Percentiles rank a stretch among this genome's conserved stretches.
Conservation (phyloP, 2,888 invertebrate genomes). For the Cantharis lateralis region DNA sequence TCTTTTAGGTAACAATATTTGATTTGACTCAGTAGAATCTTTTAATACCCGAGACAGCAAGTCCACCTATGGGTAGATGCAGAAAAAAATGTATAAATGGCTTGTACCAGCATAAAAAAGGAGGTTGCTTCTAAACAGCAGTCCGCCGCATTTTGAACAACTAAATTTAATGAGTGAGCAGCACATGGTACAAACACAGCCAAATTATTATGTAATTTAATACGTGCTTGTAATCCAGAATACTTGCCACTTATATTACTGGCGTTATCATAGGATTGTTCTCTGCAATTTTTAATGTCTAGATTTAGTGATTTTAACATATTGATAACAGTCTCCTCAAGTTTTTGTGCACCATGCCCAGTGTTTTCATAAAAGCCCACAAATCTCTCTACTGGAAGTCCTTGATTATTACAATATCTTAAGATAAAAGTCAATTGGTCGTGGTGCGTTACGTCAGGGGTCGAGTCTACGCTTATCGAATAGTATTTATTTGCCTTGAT, state of each 20-base stretch:
- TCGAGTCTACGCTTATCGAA: neutral
- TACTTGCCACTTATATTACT: conserved; percentile 24
- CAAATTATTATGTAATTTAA: neutral
- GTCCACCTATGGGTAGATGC: conserved; percentile 11
- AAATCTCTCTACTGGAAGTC: neutral
- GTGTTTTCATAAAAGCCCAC: conserved; percentile 1
- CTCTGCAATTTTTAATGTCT: conserved; percentile 1
- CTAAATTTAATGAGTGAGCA: conserved; percentile 32
- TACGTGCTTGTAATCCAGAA: conserved; percentile 11
- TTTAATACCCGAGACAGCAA: neutral
- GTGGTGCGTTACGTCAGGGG: conserved; percentile 14
- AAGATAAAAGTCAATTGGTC: conserved; percentile 40
- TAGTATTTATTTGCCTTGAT: neutral
- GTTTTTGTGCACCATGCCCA: neutral
- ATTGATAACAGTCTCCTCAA: neutral
- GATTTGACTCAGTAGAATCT: conserved; percentile 2
- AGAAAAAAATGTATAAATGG: conserved; percentile 22
- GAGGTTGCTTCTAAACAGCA: conserved; percentile 12
- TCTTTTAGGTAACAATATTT: conserved; percentile 3
- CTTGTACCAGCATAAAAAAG: conserved; percentile 24
- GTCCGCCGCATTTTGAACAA: conserved; percentile 22
- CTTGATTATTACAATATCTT: conserved; percentile 30
- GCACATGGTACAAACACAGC: conserved; percentile 28
- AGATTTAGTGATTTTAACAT: neutral
- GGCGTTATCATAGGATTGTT: conserved; percentile 5